A percentile compares a stretch with the other conserved stretches of the same genome.
Evolutionary conservation across 2,113 vertebrate genomes (phyloP).

Genomic region (Albula glossodonta): DNA sequence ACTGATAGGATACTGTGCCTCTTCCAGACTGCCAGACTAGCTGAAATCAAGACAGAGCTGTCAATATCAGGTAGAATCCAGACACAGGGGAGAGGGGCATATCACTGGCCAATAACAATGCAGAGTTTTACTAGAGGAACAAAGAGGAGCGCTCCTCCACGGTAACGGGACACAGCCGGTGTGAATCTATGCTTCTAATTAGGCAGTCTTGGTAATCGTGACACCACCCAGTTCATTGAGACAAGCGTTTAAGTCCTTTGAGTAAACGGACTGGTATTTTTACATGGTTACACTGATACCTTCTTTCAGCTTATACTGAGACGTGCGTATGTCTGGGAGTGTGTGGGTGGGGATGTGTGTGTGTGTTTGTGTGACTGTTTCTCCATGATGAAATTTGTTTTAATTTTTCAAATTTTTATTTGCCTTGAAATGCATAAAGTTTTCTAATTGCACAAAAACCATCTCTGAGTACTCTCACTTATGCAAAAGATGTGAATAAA

Average conservation of each 20-base stretch:
- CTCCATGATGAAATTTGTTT: too few species aligned
- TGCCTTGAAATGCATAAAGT: too few species aligned
- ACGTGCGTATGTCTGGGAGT: background rate
- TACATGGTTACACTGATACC: background rate
- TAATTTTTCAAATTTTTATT: too few species aligned
- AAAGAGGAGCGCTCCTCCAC: constrained; percentile 36
- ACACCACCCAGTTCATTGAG: background rate
- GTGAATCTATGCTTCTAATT: background rate
- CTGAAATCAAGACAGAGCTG: constrained; percentile 55
- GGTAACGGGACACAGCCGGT: constrained; percentile 46
- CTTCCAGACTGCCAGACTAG: constrained; percentile 34
- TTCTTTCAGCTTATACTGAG: background rate
- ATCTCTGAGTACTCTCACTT: too few species aligned
- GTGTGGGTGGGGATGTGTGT: background rate
- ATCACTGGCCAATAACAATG: constrained; percentile 28
- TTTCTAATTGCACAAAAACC: too few species aligned
- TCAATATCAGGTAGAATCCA: constrained; percentile 59
- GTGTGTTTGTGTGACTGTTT: background rate
- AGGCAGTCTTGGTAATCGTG: background rate
- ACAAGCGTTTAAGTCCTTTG: background rate
- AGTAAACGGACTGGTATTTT: background rate
- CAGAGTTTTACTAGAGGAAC: constrained; percentile 32
- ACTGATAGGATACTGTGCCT: constrained; percentile 14
- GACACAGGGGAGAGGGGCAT: constrained; percentile 21
- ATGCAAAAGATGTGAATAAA: too few species aligned